Evolutionary conservation across 2,113 vertebrate species (phyloP).

Genomic region (Leucopsar rothschildi): DNA sequence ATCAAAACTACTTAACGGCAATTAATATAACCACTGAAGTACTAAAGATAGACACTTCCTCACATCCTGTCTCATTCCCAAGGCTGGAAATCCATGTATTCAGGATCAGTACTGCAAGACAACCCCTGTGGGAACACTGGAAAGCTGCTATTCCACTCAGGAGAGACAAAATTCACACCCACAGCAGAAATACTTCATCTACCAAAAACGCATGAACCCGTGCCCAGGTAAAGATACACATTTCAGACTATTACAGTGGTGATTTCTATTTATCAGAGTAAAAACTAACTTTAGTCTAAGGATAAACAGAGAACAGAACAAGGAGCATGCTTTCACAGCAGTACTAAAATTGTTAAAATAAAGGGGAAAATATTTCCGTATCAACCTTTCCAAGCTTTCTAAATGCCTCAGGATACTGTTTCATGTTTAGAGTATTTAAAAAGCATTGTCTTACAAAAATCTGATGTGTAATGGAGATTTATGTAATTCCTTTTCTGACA

Average conservation of each 20-base stretch:
- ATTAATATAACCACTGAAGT: background rate
- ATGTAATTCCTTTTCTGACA: background rate
- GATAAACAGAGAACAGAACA: conserved; percentile 16
- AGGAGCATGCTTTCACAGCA: background rate
- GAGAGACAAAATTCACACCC: background rate
- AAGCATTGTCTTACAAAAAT: background rate
- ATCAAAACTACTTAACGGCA: background rate
- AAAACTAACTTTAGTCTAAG: background rate
- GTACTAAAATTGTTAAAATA: conserved; percentile 2
- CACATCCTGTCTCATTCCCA: background rate
- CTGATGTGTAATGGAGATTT: background rate
- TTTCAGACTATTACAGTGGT: background rate
- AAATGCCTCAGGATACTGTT: background rate
- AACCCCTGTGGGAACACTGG: background rate
- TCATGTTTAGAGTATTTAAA: conserved; percentile 18
- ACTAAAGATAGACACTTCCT: background rate
- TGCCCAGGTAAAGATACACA: background rate
- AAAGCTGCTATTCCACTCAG: background rate
- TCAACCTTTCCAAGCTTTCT: background rate
- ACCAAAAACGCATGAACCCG: fast-evolving
- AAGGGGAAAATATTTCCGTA: conserved; percentile 22
- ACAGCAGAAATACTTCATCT: background rate
- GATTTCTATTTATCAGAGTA: background rate
- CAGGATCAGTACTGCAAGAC: background rate
- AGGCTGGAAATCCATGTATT: background rate